Evolutionary conservation across 2,113 vertebrate species (phyloP), one percentile per base, ranked within the genome.

Genomic region (Vanacampus margaritifer): DNA sequence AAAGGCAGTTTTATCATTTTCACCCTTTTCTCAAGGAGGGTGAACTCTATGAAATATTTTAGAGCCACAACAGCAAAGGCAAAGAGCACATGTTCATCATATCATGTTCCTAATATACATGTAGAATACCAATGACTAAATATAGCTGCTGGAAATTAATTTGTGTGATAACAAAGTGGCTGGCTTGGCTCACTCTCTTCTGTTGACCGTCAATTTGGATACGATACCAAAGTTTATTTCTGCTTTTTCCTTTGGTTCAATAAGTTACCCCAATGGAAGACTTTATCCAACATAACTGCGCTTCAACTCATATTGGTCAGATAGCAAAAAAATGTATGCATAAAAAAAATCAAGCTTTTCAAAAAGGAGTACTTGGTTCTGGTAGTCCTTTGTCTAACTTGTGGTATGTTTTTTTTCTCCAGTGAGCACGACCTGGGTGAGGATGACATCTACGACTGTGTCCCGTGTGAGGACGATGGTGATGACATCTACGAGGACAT

Each of bases 401-500:
- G 39, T 32, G 28, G 28, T 10, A 41, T 41, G 21, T 56, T 17
- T 76, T 50, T 70, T 26, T 62, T 79, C 74, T 36, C 0, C 87
- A 99, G 97, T 0, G 97, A 98, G 37, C 97, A 98, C 13, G 97
- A 98, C 61, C 81, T 99, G 90, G 97, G 96, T 1, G 97, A 98
- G 87, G 92, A 93, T 39, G 96, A 98, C 89, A 95, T 98, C 85
- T 99, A 99, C 0, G 97, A 99, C 91, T 98, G 96, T 0, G 97
- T 99, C 54, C 96, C 97, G 0, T 98, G 97, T 8, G 97, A 99
- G 24, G 96, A 97, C 1, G 96, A 98, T 41, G 95, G 95, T 0
- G 97, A 98, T 5, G 97, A 98, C 82, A 97, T 99, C 91, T 99
- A 99, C 0, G 97, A 98, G 89, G 97, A 99, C 89, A 98, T 99